Evolutionary conservation across 2,113 vertebrate species (phyloP).

Genomic region (Phoxinus phoxinus): DNA sequence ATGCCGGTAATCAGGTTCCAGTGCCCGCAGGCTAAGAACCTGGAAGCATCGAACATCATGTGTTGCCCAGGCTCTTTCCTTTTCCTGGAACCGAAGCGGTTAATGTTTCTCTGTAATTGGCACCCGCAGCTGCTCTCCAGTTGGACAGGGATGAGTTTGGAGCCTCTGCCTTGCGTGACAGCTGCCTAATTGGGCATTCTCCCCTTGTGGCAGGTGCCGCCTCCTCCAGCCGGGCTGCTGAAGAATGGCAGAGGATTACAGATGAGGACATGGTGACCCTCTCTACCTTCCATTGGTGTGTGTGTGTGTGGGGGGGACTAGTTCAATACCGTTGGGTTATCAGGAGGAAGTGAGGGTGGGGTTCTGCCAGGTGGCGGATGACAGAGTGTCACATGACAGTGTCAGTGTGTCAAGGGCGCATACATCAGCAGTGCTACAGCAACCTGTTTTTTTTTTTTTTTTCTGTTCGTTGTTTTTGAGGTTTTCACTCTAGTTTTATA

Average conservation of each 20-base stretch:
- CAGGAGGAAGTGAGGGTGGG: constrained; percentile 85
- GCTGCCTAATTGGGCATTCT: constrained; percentile 99
- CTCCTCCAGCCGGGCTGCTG: constrained; percentile 89
- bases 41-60: not conserved
- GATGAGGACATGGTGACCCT: constrained; percentile 97
- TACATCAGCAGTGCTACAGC: constrained; percentile 62
- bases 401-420: constrained; percentile 94
- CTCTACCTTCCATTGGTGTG: constrained; percentile 94
- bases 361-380: constrained; percentile 89
- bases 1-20: constrained; percentile 8
- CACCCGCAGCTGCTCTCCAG: constrained; percentile 88
- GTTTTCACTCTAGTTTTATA: constrained; percentile 70
- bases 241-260: constrained; percentile 99
- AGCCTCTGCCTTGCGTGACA: constrained; percentile 94
- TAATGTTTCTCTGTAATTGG: constrained; percentile 89
- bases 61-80: not conserved
- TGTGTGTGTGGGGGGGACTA: constrained; percentile 67
- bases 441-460: constrained; percentile 73
- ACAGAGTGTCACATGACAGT: constrained; percentile 94
- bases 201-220: constrained; percentile 90
- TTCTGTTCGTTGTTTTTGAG: constrained; percentile 63
- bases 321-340: constrained; percentile 83
- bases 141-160: constrained; percentile 73
- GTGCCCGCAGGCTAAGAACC: not conserved
- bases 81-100: constrained; percentile 83